These are phyloP conservation scores for Zaprionus taronus DNA, from an alignment of 1,140 invertebrate genomes.

Conservation along the genomic window DNA sequence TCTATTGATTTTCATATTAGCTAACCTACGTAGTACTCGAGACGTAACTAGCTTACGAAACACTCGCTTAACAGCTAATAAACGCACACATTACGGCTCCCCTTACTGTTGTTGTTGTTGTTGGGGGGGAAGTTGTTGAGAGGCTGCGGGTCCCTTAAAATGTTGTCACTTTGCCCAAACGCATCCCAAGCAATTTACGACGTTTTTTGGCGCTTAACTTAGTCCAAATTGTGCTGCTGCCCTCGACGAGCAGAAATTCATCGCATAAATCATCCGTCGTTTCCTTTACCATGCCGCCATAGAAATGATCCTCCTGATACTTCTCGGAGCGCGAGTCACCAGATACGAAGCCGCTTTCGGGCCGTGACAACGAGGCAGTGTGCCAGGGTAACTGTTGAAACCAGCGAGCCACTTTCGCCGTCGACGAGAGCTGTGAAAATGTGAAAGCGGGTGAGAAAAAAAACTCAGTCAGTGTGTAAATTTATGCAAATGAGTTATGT, in stretches of 20 bases:
- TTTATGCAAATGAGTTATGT: constrained; percentile 83
- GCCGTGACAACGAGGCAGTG: constrained; percentile 87
- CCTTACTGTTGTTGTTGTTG: too few relatives aligned
- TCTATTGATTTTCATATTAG: constrained; percentile 74
- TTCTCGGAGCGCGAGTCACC: constrained; percentile 85
- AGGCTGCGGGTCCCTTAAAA: constrained; percentile 84
- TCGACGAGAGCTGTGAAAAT: constrained; percentile 87
- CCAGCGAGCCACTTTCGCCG: constrained; percentile 90
- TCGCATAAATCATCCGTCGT: constrained; percentile 84
- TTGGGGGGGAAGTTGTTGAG: not conserved
- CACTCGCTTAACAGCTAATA: constrained; percentile 78
- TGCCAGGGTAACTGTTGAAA: constrained; percentile 88
- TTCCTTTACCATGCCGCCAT: constrained; percentile 82
- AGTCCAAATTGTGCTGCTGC: constrained; percentile 86
- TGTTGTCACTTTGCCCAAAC: constrained; percentile 88
- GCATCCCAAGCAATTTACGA: constrained; percentile 87
- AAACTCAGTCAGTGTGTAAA: constrained; percentile 78
- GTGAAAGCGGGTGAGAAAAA: constrained; percentile 30
- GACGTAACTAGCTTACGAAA: constrained; percentile 52
- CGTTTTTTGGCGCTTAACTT: constrained; percentile 89
- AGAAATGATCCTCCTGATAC: constrained; percentile 81
- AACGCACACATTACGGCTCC: constrained; percentile 73
- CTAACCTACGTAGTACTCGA: constrained; percentile 44
- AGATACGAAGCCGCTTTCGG: constrained; percentile 90
- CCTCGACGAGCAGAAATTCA: constrained; percentile 86